Base-by-base conservation (phyloP, 2,113 vertebrate genomes). In the Psilopsiagon aymara region DNA sequence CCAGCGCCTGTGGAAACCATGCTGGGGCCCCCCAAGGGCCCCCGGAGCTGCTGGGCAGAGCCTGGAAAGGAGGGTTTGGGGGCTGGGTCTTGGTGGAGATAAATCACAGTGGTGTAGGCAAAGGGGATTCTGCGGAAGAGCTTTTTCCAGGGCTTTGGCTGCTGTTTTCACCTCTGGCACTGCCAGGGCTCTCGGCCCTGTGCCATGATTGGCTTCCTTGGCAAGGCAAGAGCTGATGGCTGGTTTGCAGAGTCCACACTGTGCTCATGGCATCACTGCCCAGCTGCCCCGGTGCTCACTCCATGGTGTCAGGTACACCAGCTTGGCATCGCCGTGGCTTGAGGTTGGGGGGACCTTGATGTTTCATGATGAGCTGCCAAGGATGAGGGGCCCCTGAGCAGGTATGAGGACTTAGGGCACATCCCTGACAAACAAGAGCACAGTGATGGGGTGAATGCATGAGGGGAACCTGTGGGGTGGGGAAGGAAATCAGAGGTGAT, bases 161-260 rank as follows among this genome's bases (percentile, higher is more conserved):
- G 16, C 20, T 3, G 1, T 63, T 89, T 64, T 53, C 51, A 13
- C 8, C 1, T 33, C 27, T 46, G 0, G 2, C 28, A 13, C 4
- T 0, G 21, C 12, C 1, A 1, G 21, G 51, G 46, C 39, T 37
- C 51, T 67, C 1, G 2, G 35, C 14, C 47, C 31, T 1, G 24
- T 20, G 83, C n/a, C 33, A 0, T 1, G 1, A 53, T 41, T 15
- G 6, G 74, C 51, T 10, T 1, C 24, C 4, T 1, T 0, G 3
- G 66, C 20, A 29, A 27, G 37, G 46, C 0, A 2, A 7, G 41
- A 41, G 81, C 41, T 29, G 41, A 44, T 0, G 1, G 47, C 27
- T 2, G 43, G 10, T 12, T 33, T 3, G 35, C 19, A 29, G 69
- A 20, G 49, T 74, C 41, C 82, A 41, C 1, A 3, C 23, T 0